phyloP scores from a whole-genome alignment of 1,140 invertebrate species.

The Drosophila pectinifera region DNA sequence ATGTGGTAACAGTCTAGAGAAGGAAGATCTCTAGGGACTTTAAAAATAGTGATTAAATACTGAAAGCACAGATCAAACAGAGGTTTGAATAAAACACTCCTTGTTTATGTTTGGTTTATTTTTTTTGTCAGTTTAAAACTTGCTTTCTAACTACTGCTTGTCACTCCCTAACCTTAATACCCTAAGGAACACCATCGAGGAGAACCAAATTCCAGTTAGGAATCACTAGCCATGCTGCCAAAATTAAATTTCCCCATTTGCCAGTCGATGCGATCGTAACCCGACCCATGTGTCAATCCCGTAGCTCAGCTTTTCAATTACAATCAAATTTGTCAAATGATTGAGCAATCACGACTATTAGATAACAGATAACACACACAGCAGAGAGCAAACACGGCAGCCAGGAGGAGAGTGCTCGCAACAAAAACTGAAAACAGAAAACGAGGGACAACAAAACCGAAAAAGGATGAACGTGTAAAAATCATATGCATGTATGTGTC shows the following conservation, averaged over 20 bases:
- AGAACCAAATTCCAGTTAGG: not conserved
- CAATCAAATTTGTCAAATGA: slow-evolving; percentile 75
- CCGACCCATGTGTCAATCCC: slow-evolving; percentile 42
- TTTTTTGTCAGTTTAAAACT: not conserved
- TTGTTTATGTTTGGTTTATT: too few species aligned
- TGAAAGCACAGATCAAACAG: not conserved
- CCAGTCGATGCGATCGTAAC: slow-evolving; percentile 22
- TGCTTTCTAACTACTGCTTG: not conserved
- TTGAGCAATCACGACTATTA: slow-evolving; percentile 77
- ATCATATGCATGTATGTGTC: slow-evolving; percentile 41
- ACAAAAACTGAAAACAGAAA: slow-evolving; percentile 6
- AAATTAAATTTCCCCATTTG: slow-evolving; percentile 23
- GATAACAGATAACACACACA: slow-evolving; percentile 78
- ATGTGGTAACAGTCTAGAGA: not conserved
- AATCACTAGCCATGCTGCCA: slow-evolving; percentile 10
- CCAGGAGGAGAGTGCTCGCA: slow-evolving; percentile 6
- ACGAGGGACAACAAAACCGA: slow-evolving; percentile 44
- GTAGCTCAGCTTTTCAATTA: slow-evolving; percentile 67
- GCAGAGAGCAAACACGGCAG: slow-evolving; percentile 40
- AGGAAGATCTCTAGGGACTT: not conserved
- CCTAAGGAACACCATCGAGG: not conserved
- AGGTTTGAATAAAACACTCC: not conserved
- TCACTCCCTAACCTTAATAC: not conserved
- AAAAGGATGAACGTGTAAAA: slow-evolving; percentile 40
- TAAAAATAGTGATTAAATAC: too few species aligned